phyloP scores from a whole-genome alignment of 2,113 vertebrate genomes.

The Egretta garzetta region DNA sequence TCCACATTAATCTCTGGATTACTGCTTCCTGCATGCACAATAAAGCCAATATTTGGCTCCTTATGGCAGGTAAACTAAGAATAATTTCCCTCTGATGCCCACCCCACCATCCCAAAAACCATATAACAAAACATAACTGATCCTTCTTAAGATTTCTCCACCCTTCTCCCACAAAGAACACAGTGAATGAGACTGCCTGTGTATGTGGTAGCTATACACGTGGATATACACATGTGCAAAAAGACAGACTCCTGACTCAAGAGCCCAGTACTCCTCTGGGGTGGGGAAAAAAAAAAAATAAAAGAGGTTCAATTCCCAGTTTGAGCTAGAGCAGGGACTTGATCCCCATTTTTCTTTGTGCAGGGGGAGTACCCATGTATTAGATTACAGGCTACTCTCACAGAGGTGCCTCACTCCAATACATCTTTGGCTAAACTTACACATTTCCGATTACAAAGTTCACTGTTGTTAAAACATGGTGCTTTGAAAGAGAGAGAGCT shows the following conservation, averaged over 20 bases:
- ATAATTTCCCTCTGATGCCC: not conserved
- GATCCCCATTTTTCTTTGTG: accelerated
- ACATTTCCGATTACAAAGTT: not conserved
- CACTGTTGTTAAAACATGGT: not conserved
- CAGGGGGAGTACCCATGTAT: not conserved
- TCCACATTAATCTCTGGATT: not conserved
- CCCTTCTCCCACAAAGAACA: not conserved
- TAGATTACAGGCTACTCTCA: not conserved
- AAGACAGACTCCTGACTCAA: not conserved
- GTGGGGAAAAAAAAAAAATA: not conserved
- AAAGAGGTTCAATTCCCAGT: not conserved
- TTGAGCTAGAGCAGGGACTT: not conserved
- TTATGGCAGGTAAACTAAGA: not conserved
- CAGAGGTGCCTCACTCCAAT: not conserved
- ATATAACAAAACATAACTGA: not conserved
- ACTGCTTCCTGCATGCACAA: not conserved
- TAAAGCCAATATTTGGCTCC: not conserved
- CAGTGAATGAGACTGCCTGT: not conserved
- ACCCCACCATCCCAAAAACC: not conserved
- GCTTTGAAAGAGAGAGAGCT: not conserved
- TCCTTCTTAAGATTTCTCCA: not conserved
- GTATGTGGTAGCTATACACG: accelerated
- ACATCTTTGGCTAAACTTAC: not conserved
- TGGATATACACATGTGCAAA: not conserved
- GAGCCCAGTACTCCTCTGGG: not conserved